These are phyloP conservation scores for Chrysina gloriosa DNA, from an alignment of 2,888 invertebrate genomes.

Conservation along the genomic window DNA sequence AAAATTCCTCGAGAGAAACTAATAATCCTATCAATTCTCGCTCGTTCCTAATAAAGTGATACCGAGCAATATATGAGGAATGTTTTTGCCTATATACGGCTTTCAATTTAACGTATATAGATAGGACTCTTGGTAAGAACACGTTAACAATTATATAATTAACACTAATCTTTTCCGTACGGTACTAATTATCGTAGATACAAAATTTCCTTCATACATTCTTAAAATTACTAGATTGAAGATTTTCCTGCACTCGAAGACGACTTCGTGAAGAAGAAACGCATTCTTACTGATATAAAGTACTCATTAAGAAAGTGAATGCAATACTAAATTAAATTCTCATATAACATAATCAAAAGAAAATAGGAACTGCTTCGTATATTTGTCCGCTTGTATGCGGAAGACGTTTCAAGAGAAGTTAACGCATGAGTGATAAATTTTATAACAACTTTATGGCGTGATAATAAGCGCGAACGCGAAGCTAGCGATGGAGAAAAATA, in stretches of 20 bases:
- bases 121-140: not conserved
- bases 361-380: not conserved
- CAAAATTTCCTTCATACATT: not conserved
- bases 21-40: no score
- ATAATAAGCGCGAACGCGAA: slow-evolving; percentile 9
- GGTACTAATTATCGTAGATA: not conserved
- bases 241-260: no score
- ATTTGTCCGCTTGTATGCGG: not conserved
- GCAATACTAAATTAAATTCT: not conserved
- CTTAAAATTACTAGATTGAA: no score
- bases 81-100: not conserved
- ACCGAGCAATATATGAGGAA: no score
- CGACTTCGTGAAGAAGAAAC: no score
- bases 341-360: not conserved
- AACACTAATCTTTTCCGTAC: not conserved
- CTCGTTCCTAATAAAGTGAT: no score
- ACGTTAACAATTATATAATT: slow-evolving; percentile 9
- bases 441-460: slow-evolving; percentile 8
- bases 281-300: not conserved
- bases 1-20: no score
- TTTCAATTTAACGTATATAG: not conserved
- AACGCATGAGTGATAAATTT: slow-evolving; percentile 3
- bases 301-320: not conserved
- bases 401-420: not conserved
- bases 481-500: not conserved